Percentiles rank a stretch among this genome's conserved stretches.
Evolutionary conservation across 2,113 vertebrate genomes (phyloP).

Genomic region (Phodopus roborovskii): DNA sequence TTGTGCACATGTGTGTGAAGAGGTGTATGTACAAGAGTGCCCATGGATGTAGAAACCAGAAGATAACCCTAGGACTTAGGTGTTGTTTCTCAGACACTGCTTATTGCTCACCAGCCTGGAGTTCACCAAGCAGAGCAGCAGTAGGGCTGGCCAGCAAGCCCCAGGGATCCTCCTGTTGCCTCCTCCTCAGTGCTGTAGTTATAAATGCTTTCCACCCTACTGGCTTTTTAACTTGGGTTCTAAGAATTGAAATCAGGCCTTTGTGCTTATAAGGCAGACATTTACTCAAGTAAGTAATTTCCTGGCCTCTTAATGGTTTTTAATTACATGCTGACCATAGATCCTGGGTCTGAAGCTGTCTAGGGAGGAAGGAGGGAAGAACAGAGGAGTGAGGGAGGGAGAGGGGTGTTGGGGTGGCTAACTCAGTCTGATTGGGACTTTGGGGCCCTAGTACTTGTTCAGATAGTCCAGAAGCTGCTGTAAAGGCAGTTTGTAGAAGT

Average conservation of each 20-base stretch:
- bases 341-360: neutral
- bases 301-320: neutral
- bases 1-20: neutral
- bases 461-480: neutral
- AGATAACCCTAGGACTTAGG: neutral
- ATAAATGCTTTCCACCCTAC: neutral
- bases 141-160: neutral
- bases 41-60: neutral
- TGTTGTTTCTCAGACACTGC: neutral
- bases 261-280: neutral
- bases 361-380: neutral
- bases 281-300: neutral
- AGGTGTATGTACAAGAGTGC: neutral
- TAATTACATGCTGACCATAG: neutral
- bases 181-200: neutral
- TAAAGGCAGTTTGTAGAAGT: neutral
- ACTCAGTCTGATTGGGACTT: neutral
- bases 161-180: neutral
- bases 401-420: too few relatives aligned
- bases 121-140: neutral
- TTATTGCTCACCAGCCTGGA: neutral
- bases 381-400: too few relatives aligned
- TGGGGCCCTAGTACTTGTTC: neutral
- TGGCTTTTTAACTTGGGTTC: neutral
- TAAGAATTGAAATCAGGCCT: neutral